Evolutionary conservation across 2,113 vertebrate genomes (phyloP).

Genomic region (Menidia beryllina): DNA sequence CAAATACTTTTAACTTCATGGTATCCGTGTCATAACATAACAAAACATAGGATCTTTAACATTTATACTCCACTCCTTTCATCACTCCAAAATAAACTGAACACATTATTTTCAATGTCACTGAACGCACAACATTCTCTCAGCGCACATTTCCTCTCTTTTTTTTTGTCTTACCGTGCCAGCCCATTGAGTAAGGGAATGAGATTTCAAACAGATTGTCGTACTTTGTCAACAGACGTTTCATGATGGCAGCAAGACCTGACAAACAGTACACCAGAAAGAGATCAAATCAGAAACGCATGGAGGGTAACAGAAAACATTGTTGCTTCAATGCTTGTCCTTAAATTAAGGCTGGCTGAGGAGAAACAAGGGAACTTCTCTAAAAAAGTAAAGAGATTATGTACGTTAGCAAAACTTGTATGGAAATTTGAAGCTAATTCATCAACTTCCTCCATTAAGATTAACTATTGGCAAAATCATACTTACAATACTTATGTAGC

Average conservation of each 20-base stretch:
- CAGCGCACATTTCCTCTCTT: not conserved
- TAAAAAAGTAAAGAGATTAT: not conserved
- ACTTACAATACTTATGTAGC: no score
- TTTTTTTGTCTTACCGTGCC: constrained; percentile 77
- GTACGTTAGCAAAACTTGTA: no score
- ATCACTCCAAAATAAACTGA: not conserved
- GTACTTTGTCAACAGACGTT: constrained; percentile 81
- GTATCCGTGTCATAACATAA: no score
- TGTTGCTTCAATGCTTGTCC: not conserved
- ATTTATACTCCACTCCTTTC: constrained; percentile 8
- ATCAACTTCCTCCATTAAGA: no score
- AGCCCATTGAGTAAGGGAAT: constrained; percentile 85
- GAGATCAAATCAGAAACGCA: constrained; percentile 18
- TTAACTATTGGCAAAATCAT: no score
- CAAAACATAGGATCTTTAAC: no score
- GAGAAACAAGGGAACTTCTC: not conserved
- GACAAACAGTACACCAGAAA: constrained; percentile 28
- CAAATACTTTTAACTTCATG: no score
- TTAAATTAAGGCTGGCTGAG: not conserved
- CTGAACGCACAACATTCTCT: no score
- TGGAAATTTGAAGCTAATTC: no score
- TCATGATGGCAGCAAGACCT: constrained; percentile 83
- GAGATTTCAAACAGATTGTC: constrained; percentile 83
- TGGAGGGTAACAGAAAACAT: not conserved
- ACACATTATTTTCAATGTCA: no score